Conservation (phyloP, 2,888 invertebrate species). For the Drosophila tanythrix region DNA sequence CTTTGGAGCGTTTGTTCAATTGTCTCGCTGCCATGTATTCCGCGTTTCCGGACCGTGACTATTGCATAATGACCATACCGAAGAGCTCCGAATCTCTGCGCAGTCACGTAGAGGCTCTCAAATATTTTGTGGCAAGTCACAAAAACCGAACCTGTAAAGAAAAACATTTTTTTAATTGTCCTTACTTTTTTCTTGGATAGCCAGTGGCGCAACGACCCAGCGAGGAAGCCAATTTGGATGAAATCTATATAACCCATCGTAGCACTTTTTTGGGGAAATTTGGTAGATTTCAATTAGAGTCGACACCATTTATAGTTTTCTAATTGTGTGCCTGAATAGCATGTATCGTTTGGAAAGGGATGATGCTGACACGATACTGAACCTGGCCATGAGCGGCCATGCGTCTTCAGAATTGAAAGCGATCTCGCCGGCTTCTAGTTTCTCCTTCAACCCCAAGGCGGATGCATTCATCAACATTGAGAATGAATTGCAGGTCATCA, state of each 20-base stretch:
- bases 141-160: not conserved
- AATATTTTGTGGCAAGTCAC: conserved; percentile 76
- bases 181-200: conserved; percentile 18
- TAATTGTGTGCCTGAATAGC: conserved; percentile 18
- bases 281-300: conserved; percentile 35
- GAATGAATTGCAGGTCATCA: conserved; percentile 48
- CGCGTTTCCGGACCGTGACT: conserved; percentile 88
- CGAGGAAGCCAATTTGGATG: conserved; percentile 37
- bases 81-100: conserved; percentile 28
- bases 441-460: conserved; percentile 37
- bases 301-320: not conserved
- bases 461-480: conserved; percentile 28
- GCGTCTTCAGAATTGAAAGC: too few species aligned
- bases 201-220: conserved; percentile 59
- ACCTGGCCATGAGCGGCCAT: conserved; percentile 12
- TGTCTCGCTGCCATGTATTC: conserved; percentile 89
- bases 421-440: conserved; percentile 16
- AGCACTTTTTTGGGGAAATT: conserved; percentile 77
- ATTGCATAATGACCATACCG: conserved; percentile 76
- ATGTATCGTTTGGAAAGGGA: conserved; percentile 39
- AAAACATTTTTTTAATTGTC: not conserved
- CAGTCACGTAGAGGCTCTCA: conserved; percentile 57
- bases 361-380: conserved; percentile 24
- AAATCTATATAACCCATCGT: conserved; percentile 79
- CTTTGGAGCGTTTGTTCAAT: conserved; percentile 70